phyloP scores from a whole-genome alignment of 2,113 vertebrate genomes.

The Sceloporus tristichus region DNA sequence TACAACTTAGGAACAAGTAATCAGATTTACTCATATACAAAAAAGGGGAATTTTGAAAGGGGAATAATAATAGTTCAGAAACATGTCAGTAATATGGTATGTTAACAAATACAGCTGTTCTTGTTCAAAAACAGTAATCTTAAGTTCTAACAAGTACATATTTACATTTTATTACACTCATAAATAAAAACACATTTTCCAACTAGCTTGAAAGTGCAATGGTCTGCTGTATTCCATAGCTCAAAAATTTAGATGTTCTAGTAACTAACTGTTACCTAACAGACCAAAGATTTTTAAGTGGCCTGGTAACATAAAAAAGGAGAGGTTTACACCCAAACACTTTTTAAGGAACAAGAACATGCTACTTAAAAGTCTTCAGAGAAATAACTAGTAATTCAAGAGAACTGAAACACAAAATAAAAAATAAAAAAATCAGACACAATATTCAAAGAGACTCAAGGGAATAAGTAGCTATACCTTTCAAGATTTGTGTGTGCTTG shows the following conservation, averaged over 20 bases:
- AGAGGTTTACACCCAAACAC: background rate
- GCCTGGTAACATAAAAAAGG: background rate
- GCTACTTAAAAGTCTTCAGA: background rate
- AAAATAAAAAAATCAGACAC: constrained; percentile 1
- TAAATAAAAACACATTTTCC: background rate
- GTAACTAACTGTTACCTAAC: background rate
- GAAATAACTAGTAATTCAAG: background rate
- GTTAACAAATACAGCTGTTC: background rate
- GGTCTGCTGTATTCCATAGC: background rate
- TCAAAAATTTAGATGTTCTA: background rate
- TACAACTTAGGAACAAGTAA: background rate
- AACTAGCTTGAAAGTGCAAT: background rate
- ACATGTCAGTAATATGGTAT: background rate
- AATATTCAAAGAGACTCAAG: constrained; percentile 46
- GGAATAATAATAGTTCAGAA: background rate
- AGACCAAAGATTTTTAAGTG: background rate
- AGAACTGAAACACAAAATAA: background rate
- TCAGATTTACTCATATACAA: background rate
- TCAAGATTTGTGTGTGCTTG: constrained; percentile 83
- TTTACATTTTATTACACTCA: background rate
- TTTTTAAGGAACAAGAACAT: background rate
- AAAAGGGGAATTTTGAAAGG: background rate
- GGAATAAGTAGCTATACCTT: constrained; percentile 78
- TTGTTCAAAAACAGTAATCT: background rate
- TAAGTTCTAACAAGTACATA: background rate